These are phyloP conservation scores for Aeoliscus strigatus DNA, from an alignment of 2,797 vertebrate genomes.

Conservation along the genomic window DNA sequence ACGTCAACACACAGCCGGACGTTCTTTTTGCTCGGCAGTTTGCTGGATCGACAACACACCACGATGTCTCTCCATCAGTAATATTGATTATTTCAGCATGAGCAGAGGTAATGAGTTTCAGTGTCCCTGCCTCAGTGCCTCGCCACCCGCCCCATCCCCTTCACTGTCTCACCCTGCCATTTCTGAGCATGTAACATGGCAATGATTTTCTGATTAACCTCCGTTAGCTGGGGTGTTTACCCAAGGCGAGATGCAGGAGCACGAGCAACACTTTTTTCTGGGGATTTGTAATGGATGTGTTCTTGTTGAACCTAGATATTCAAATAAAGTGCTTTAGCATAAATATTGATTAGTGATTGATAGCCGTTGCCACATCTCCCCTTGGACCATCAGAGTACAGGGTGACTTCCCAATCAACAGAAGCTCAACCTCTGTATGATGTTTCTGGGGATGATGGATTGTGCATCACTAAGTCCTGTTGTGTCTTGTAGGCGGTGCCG, in stretches of 20 bases:
- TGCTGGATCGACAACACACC: slow-evolving; percentile 60
- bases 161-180: background rate
- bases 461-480: no score
- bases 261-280: no score
- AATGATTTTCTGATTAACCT: slow-evolving; percentile 75
- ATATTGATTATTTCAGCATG: slow-evolving; percentile 78
- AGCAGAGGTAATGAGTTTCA: slow-evolving; percentile 73
- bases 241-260: slow-evolving; percentile 34
- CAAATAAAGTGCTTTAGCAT: no score
- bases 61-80: slow-evolving; percentile 71
- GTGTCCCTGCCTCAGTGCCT: slow-evolving; percentile 45
- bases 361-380: no score
- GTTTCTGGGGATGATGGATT: no score
- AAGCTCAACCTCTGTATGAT: no score
- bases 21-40: slow-evolving; percentile 35
- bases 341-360: no score
- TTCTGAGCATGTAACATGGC: slow-evolving; percentile 53
- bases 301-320: no score
- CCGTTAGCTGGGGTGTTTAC: slow-evolving; percentile 52
- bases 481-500: slow-evolving; percentile 83
- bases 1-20: slow-evolving; percentile 15
- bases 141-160: background rate
- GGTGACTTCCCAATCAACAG: no score
- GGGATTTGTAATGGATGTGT: no score
- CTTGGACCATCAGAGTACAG: no score